Base-by-base conservation (phyloP, 2,888 invertebrate genomes). In the Flexamia atlantica region DNA sequence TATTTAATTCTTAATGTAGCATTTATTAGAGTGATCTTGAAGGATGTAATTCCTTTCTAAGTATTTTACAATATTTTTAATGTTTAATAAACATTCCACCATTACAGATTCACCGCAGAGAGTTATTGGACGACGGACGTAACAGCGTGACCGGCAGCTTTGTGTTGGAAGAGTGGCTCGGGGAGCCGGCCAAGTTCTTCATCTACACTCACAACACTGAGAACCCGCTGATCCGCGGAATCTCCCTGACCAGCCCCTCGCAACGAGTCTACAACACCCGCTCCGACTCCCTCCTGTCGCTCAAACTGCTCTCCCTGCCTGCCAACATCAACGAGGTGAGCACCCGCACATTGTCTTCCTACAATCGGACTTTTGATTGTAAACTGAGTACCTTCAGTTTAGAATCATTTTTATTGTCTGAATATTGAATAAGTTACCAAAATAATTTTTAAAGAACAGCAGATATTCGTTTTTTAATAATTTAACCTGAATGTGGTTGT, bases 171-270 rank as follows among this genome's bases (percentile, higher is more conserved):
- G 90, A 91, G 0, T 90, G 90, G 74, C 90, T 93, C 88, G 91
- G 91, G 0, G 90, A 91, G 86, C 92, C 92, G 0, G 91, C 92
- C 0, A 90, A 90, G 76, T 92, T 92, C 87, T 91, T 90, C 57
- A 89, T 93, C 28, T 92, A 91, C 88, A 92, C 92, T 0, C 91
- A 92, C 87, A 92, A 92, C 87, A 90, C 89, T 0, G 91, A 91
- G 84, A 90, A 90, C 14, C 93, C 92, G 0, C 87, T 93, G 17
- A 92, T 93, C 84, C 90, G 91, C 85, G 90, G 90, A 14, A 88
- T 92, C 14, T 90, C 90, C 14, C 88, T 93, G 0, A 91, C 90
- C 72, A 92, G 92, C 85, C 93, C 93, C 0, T 91, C 90, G 25
- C 91, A 92, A 64, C 89, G 90, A 25, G 89, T 89, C 0, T 92